A percentile compares a stretch with the other conserved stretches of the same genome.
These are phyloP conservation scores for Falco biarmicus DNA, from an alignment of 2,797 vertebrate species.

Conservation along the genomic window DNA sequence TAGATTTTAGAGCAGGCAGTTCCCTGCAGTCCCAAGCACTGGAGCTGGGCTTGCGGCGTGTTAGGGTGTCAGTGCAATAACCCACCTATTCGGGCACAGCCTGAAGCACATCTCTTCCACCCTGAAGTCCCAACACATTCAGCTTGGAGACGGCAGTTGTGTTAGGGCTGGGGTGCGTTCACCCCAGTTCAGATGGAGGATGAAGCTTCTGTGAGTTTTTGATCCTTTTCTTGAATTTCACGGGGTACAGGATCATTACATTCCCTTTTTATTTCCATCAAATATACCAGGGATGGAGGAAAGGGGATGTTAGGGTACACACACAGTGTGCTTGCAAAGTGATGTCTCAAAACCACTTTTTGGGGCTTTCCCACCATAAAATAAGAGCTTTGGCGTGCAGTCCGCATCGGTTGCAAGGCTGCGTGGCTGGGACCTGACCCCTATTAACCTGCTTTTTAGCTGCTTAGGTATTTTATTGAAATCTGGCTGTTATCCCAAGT, in stretches of 20 bases:
- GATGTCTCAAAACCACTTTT: neutral
- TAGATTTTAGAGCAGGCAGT: neutral
- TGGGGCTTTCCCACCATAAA: neutral
- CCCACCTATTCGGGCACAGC: neutral
- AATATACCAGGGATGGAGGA: neutral
- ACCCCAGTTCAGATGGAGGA: neutral
- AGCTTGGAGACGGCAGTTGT: neutral
- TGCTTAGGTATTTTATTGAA: neutral
- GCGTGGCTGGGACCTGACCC: neutral
- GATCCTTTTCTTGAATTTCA: neutral
- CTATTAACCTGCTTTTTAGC: neutral
- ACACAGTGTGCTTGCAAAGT: fast-evolving
- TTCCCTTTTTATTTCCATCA: too few relatives aligned
- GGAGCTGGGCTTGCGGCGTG: fast-evolving
- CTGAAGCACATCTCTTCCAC: neutral
- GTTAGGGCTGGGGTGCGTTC: neutral
- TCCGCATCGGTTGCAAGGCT: neutral
- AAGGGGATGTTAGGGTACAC: neutral
- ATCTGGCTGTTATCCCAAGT: neutral
- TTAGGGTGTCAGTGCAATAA: neutral
- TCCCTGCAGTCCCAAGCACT: neutral
- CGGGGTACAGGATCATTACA: fast-evolving
- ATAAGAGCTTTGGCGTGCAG: neutral
- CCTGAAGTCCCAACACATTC: neutral
- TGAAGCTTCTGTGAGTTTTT: neutral